Conservation (phyloP, 2,888 invertebrate genomes). For the Cerastoderma edule region DNA sequence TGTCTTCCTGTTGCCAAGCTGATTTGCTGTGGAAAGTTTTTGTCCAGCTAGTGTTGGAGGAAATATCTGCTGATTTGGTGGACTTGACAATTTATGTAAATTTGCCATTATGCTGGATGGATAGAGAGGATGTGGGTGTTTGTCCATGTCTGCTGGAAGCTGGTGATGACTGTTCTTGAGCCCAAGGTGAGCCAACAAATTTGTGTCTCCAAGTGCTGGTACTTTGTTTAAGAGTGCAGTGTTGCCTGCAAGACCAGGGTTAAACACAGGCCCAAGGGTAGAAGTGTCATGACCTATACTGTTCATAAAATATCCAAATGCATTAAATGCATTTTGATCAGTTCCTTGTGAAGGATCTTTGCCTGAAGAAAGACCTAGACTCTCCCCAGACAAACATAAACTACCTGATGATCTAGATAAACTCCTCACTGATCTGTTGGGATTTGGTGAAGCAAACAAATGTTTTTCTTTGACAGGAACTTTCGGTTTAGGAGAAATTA, state of each 20-base stretch:
- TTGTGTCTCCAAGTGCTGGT: neutral
- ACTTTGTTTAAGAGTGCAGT: slow-evolving; percentile 27
- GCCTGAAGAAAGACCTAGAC: slow-evolving; percentile 27
- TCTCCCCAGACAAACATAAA: slow-evolving; percentile 31
- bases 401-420: slow-evolving; percentile 31
- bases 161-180: neutral
- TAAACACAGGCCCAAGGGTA: slow-evolving; percentile 34
- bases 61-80: slow-evolving; percentile 61
- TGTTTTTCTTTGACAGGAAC: slow-evolving; percentile 2
- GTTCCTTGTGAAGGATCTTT: slow-evolving; percentile 27
- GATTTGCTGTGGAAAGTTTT: neutral
- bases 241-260: slow-evolving; percentile 27
- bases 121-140: slow-evolving; percentile 12
- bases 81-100: slow-evolving; percentile 57
- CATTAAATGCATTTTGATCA: slow-evolving; percentile 30
- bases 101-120: slow-evolving; percentile 48
- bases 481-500: neutral
- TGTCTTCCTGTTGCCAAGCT: slow-evolving; percentile 18
- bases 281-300: slow-evolving; percentile 35
- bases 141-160: neutral
- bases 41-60: slow-evolving; percentile 28
- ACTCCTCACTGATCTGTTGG: slow-evolving; percentile 29
- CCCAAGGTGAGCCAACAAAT: neutral
- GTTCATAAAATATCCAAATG: slow-evolving; percentile 46
- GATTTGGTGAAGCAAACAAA: slow-evolving; percentile 24